Base-by-base conservation (phyloP, 2,797 vertebrate species). In the Astyanax mexicanus region DNA sequence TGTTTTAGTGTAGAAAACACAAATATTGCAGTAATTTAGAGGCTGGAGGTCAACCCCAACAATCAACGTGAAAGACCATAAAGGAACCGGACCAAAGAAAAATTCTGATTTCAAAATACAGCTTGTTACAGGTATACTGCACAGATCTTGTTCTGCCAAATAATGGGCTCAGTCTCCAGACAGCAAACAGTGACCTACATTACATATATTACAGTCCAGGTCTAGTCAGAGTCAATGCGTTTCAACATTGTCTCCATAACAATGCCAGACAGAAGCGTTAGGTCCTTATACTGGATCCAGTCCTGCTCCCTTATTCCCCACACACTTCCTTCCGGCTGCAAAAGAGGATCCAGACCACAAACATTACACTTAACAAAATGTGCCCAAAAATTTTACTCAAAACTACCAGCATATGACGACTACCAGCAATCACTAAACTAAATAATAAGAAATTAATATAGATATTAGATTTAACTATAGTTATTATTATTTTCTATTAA, bases 271-370 rank as follows among this genome's bases (percentile, higher is more conserved):
- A 86, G 88, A 21, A 82, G 85, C 40, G 88, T 72, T 35, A 89
- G 54, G 74, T 91, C 88, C 35, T 55, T 51, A 75, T 92, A 86
- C 77, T 74, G 79, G 45, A 84, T 90, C 81, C 85, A 88, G 80
- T 83, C 91, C 79, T 89, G 86, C 82, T 93, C 91, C 29, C 85
- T 90, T n/a, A 89, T 17, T 1, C 85, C 91, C 62, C 8, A 92
- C 75, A 89, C 65, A 52, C 85, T 80, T 67, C 82, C 85, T 0
- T 88, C 88, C 78, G 89, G 86, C 87, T 91, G 80, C n/a, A 52
- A 58, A n/a, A 67, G 21, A 74, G 32, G 12, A 65, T 71, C 35
- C 49, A 65, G 4, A 65, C 51, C 77, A 64, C 27, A 32, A 44
- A 51, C 72, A 25, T 47, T 42, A 10, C 69, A 40, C 25, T 47